These are phyloP conservation scores for Schizothorax lantsangensis DNA, from an alignment of 2,797 vertebrate species.

Conservation along the genomic window DNA sequence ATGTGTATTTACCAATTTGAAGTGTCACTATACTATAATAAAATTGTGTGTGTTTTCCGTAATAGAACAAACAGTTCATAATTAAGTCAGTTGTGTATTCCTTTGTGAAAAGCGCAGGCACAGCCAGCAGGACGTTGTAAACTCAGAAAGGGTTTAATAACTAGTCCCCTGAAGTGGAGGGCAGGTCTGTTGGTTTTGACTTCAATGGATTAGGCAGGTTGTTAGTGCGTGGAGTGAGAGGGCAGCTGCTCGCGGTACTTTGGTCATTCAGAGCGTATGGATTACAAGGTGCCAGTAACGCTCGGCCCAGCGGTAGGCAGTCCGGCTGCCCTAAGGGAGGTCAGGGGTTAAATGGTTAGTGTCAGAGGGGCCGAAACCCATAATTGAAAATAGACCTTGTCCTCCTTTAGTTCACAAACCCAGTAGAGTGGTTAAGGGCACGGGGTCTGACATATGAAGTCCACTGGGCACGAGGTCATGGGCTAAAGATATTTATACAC, in stretches of 20 bases:
- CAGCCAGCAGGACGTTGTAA: slow-evolving; percentile 1
- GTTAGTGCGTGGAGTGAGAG: slow-evolving; percentile 66
- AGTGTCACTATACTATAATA: not conserved
- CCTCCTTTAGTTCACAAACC: slow-evolving; percentile 43
- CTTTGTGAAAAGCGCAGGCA: not conserved
- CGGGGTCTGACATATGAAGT: slow-evolving; percentile 45
- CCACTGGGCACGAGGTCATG: slow-evolving; percentile 40
- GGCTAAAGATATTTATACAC: slow-evolving; percentile 26
- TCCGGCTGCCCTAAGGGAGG: slow-evolving; percentile 76
- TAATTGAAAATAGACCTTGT: slow-evolving; percentile 52
- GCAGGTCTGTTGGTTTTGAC: slow-evolving; percentile 44
- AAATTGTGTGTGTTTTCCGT: too few relatives aligned
- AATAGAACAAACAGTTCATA: not conserved
- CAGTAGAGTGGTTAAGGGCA: slow-evolving; percentile 43
- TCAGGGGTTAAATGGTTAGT: slow-evolving; percentile 81
- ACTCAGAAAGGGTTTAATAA: slow-evolving; percentile 29
- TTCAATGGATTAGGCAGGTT: slow-evolving; percentile 2
- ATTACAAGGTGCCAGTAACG: slow-evolving; percentile 77
- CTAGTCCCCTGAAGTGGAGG: slow-evolving; percentile 28
- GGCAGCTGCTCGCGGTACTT: slow-evolving; percentile 77
- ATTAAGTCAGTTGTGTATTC: not conserved
- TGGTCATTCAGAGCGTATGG: slow-evolving; percentile 76
- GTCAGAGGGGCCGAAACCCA: slow-evolving; percentile 66
- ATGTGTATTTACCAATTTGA: not conserved
- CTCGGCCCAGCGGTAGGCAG: slow-evolving; percentile 73